phyloP scores from a whole-genome alignment of 1,140 invertebrate genomes.

The Hyposmocoma kahamanoa region DNA sequence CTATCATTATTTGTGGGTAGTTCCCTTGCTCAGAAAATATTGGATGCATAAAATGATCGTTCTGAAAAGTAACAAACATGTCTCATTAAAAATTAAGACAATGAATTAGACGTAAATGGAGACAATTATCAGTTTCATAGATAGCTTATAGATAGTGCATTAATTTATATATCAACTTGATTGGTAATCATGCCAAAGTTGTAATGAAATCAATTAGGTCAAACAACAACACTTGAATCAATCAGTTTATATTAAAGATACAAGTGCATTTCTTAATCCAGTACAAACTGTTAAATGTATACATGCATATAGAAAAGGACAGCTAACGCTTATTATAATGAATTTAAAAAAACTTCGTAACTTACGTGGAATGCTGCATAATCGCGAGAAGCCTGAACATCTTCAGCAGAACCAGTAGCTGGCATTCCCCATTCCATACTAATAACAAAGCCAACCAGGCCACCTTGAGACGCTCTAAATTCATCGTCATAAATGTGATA shows the following conservation, averaged over 20 bases:
- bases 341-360: no score
- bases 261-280: not conserved
- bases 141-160: not conserved
- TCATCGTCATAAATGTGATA: constrained; percentile 75
- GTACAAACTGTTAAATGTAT: no score
- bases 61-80: constrained; percentile 24
- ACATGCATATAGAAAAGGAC: no score
- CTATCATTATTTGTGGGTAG: constrained; percentile 73
- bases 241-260: not conserved
- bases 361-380: constrained; percentile 35
- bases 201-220: not conserved
- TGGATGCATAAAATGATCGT: constrained; percentile 74
- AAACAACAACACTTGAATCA: not conserved
- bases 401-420: constrained; percentile 22
- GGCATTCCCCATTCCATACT: constrained; percentile 49
- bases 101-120: not conserved
- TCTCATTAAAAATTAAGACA: not conserved
- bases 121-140: not conserved
- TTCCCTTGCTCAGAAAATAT: constrained; percentile 71
- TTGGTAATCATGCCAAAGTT: not conserved
- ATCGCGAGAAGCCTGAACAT: constrained; percentile 37
- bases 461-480: constrained; percentile 54
- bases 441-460: constrained; percentile 57
- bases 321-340: no score
- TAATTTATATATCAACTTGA: not conserved